phyloP scores from a whole-genome alignment of 2,113 vertebrate genomes.

The Centrocercus urophasianus region DNA sequence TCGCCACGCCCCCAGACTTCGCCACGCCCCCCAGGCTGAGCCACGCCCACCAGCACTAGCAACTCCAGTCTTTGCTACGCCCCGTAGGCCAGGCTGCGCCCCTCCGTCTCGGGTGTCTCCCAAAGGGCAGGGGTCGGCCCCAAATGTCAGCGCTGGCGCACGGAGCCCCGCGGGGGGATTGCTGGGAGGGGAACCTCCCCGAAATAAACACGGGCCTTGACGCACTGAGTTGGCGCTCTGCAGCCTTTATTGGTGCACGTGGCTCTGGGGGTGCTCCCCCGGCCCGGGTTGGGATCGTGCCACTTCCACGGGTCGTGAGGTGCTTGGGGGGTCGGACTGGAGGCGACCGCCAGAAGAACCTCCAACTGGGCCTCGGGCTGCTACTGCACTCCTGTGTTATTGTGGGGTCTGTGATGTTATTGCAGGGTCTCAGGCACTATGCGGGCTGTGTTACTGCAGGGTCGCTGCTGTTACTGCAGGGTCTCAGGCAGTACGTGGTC shows the following conservation, averaged over 20 bases:
- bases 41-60: no score
- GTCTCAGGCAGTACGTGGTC: rapidly evolving
- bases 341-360: not conserved
- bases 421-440: rapidly evolving
- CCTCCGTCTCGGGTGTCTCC: not conserved
- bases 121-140: not conserved
- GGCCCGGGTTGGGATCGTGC: no score
- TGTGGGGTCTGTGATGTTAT: not conserved
- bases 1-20: rapidly evolving
- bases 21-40: no score
- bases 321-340: no score
- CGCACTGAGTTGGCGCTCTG: not conserved
- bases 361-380: not conserved
- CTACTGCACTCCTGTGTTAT: not conserved
- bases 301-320: not conserved
- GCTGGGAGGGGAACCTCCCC: not conserved
- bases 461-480: not conserved
- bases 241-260: not conserved
- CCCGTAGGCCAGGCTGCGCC: not conserved
- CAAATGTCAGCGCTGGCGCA: not conserved
- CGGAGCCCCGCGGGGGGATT: not conserved
- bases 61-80: no score
- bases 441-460: not conserved
- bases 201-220: not conserved
- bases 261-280: not conserved